Base-by-base conservation (phyloP, 2,888 invertebrate genomes). In the Harpalus rufipes region DNA sequence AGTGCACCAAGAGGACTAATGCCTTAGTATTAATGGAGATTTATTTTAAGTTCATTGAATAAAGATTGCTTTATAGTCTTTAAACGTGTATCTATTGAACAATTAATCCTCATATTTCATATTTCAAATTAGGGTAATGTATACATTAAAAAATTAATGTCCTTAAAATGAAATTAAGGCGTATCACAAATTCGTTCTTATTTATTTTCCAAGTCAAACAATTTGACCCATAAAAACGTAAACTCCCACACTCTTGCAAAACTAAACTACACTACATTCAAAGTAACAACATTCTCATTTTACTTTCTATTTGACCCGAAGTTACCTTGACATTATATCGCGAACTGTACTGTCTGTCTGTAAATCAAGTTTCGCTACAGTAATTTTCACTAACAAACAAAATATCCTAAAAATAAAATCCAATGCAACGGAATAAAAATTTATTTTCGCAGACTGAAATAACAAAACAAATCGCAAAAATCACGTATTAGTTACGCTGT, bases 231-330 rank as follows among this genome's bases (percentile, higher is more conserved):
- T 39, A 68, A 68, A 63, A 32, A 39, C 18, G 32, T 1, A 14
- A 59, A 32, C 12, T 39, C 68, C 39, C 12, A 51, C 44, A n/a
- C 68, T 12, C 12, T 2, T n/a, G 25, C 25, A 25, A 25, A 25
- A 25, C 1, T 32, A 32, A 32, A 32, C 32, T 32, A 32, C 32
- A 32, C 4, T 39, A 68, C 68, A 39, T 39, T 68, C 68, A 39
- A 68, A 25, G n/a, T n/a, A 14, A 68, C 39, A 68, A 39, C 68
- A 63, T 25, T 18, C 59, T 14, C 59, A 61, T 56, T 76, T 21
- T 16, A 78, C 78, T 78, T 78, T 78, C 78, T 78, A 78, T 78
- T 78, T 76, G 76, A 76, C 76, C 76, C 16, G 56, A 10, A 51
- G 41, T 18, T 16, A 41, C 76, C 76, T 76, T 76, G 51, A 76